phyloP scores from a whole-genome alignment of 2,797 vertebrate genomes.

The Poliocrania exsul region DNA sequence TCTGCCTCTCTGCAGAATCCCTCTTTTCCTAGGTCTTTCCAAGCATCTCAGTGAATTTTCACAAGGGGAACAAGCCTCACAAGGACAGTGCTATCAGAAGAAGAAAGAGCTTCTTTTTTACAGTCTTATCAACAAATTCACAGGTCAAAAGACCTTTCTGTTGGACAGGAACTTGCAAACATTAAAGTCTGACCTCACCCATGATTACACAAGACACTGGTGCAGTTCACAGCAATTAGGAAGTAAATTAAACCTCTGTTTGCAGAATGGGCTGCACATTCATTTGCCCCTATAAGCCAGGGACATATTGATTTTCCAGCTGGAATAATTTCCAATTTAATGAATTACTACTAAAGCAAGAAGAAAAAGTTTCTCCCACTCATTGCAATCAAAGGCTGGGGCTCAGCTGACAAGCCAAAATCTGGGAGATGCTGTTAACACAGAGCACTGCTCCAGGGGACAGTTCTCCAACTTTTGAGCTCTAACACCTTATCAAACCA shows the following conservation, averaged over 20 bases:
- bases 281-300: neutral
- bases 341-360: neutral
- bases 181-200: neutral
- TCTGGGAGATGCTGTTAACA: neutral
- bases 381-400: fast-evolving
- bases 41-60: neutral
- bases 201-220: neutral
- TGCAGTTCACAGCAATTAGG: neutral
- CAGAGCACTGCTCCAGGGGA: neutral
- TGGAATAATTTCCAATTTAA: neutral
- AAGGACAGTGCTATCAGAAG: neutral
- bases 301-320: neutral
- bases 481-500: neutral
- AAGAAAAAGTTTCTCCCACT: neutral
- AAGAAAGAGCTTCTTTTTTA: neutral
- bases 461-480: neutral
- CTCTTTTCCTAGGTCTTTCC: neutral
- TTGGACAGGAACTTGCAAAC: neutral
- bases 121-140: neutral
- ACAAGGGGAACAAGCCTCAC: neutral
- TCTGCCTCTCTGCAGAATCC: neutral
- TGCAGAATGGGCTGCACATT: neutral
- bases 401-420: neutral
- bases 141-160: neutral
- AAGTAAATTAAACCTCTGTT: neutral